Conservation (phyloP, 2,888 invertebrate species). For the Ophion slaviceki region DNA sequence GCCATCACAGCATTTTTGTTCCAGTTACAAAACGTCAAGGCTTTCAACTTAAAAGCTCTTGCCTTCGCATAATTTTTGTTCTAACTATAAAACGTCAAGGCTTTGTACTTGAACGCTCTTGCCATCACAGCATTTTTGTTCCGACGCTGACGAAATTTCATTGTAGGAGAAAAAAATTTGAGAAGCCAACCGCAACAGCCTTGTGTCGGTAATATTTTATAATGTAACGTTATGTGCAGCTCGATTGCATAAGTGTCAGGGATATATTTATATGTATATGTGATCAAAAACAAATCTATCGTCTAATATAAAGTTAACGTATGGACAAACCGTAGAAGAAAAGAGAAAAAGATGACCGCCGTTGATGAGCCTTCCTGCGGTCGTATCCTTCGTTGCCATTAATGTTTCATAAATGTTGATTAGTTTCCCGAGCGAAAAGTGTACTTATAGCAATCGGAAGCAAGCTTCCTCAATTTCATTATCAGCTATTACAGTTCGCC, state of each 20-base stretch:
- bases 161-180: background rate
- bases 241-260: conserved; percentile 74
- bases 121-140: background rate
- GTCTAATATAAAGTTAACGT: conserved; percentile 72
- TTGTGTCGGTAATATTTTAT: conserved; percentile 72
- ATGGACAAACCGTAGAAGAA: conserved; percentile 36
- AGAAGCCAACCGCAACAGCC: conserved; percentile 65
- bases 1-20: no score
- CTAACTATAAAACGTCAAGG: no score
- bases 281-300: conserved; percentile 69
- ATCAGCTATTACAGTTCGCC: conserved; percentile 18
- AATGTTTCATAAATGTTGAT: conserved; percentile 52
- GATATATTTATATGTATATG: conserved; percentile 72
- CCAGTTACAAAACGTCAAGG: no score
- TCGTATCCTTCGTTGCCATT: conserved; percentile 56
- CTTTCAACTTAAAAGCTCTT: no score
- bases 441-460: conserved; percentile 13
- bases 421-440: conserved; percentile 28
- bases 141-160: background rate
- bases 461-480: conserved; percentile 31
- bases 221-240: conserved; percentile 73
- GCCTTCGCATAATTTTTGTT: no score
- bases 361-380: conserved; percentile 70
- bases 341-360: conserved; percentile 58
- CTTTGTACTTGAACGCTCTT: no score